A percentile compares a stretch with the other conserved stretches of the same genome.
These are phyloP conservation scores for Triplophysa tibetana DNA, from an alignment of 2,113 vertebrate genomes.

Conservation along the genomic window DNA sequence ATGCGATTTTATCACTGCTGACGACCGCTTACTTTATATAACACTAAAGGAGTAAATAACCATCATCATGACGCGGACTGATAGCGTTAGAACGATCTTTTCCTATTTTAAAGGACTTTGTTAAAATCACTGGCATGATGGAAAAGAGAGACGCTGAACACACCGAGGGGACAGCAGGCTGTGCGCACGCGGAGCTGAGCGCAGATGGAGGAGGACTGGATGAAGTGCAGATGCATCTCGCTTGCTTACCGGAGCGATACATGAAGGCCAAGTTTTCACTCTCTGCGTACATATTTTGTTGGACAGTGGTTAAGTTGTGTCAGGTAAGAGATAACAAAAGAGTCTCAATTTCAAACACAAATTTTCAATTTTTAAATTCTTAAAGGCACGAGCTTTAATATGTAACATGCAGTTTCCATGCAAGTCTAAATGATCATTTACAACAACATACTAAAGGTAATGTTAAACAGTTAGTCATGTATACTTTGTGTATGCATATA, in stretches of 20 bases:
- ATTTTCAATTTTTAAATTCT: no score
- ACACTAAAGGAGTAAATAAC: neutral
- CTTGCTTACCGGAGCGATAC: conserved; percentile 63
- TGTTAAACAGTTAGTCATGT: no score
- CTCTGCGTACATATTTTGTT: conserved; percentile 61
- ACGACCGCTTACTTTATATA: neutral
- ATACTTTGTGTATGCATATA: no score
- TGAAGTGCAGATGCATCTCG: conserved; percentile 61
- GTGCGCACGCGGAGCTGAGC: neutral
- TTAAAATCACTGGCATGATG: conserved; percentile 6
- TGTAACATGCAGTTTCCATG: no score
- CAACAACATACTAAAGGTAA: no score
- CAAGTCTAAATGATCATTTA: no score
- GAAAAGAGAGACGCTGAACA: neutral
- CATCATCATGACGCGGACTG: neutral
- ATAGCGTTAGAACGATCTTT: neutral
- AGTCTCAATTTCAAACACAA: no score
- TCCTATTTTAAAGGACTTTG: neutral
- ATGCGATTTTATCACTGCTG: neutral
- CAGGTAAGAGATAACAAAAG: conserved; percentile 66
- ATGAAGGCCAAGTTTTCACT: conserved; percentile 64
- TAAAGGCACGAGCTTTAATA: no score
- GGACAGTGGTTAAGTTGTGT: conserved; percentile 66
- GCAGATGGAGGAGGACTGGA: neutral
- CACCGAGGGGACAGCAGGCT: neutral